These are phyloP conservation scores for Hephaestus fuliginosus DNA, from an alignment of 2,797 vertebrate genomes.

Conservation along the genomic window DNA sequence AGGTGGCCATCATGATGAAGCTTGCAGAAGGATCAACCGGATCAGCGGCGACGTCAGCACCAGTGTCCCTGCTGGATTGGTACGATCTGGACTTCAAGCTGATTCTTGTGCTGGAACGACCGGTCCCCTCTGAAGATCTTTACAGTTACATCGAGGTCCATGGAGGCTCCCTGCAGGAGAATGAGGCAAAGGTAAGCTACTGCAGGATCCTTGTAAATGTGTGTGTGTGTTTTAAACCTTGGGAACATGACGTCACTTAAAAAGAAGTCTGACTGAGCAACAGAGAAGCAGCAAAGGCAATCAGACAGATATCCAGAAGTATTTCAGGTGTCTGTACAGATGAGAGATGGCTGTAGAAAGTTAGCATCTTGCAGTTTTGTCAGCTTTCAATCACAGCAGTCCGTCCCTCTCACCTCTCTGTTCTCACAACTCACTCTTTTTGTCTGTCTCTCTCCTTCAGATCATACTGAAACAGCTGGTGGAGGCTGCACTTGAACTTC, in stretches of 20 bases:
- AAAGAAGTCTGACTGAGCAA: no score
- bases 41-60: background rate
- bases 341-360: no score
- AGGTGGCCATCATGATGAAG: constrained; percentile 9
- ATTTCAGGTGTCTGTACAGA: no score
- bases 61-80: constrained; percentile 42
- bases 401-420: background rate
- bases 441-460: background rate
- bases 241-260: no score
- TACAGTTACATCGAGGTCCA: fast-evolving
- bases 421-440: background rate
- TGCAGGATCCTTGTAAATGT: background rate
- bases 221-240: background rate
- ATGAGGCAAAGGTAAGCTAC: constrained; percentile 15
- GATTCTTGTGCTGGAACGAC: constrained; percentile 45
- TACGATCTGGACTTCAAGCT: constrained; percentile 24
- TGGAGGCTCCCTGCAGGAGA: background rate
- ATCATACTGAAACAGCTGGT: constrained; percentile 32
- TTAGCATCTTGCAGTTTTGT: no score
- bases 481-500: background rate
- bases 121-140: constrained; percentile 17
- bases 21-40: fast-evolving
- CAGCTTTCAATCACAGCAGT: no score
- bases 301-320: no score
- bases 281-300: no score